Conservation (phyloP, 2,888 invertebrate genomes). For the Rutpela maculata region DNA sequence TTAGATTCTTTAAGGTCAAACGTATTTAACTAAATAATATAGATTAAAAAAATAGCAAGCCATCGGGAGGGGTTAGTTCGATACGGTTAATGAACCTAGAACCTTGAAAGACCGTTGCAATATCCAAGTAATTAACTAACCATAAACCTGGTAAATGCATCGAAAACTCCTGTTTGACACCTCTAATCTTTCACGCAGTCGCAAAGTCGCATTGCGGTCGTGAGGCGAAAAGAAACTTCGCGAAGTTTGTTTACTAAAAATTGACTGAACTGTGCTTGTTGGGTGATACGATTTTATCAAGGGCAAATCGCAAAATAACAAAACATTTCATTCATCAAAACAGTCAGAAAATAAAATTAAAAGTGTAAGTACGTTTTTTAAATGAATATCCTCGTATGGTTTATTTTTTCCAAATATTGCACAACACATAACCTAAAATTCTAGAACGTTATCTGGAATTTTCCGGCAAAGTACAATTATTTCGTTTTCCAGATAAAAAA, state of each 20-base stretch:
- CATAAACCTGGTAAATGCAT: too few species aligned
- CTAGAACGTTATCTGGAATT: slow-evolving; percentile 44
- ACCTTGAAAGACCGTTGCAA: too few species aligned
- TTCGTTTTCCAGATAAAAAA: slow-evolving; percentile 42
- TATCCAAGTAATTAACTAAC: too few species aligned
- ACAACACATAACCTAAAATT: slow-evolving; percentile 50
- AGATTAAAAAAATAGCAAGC: too few species aligned
- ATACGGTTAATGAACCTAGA: too few species aligned
- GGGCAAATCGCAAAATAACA: not conserved
- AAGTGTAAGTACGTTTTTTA: slow-evolving; percentile 44
- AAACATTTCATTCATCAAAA: slow-evolving; percentile 11
- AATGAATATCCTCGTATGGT: not conserved
- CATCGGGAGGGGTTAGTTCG: too few species aligned
- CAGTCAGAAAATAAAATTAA: slow-evolving; percentile 41
- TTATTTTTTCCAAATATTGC: slow-evolving; percentile 52
- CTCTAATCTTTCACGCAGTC: too few species aligned
- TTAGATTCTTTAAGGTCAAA: too few species aligned
- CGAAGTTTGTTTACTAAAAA: not conserved
- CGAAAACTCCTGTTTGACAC: too few species aligned
- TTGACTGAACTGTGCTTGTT: not conserved
- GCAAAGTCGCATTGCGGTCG: too few species aligned
- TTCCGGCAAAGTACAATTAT: slow-evolving; percentile 12
- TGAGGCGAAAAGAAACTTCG: too few species aligned
- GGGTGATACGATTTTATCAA: not conserved
- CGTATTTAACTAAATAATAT: too few species aligned